These are phyloP conservation scores for Pachliopta kotzebuea DNA, from an alignment of 2,888 invertebrate species.

Conservation along the genomic window DNA sequence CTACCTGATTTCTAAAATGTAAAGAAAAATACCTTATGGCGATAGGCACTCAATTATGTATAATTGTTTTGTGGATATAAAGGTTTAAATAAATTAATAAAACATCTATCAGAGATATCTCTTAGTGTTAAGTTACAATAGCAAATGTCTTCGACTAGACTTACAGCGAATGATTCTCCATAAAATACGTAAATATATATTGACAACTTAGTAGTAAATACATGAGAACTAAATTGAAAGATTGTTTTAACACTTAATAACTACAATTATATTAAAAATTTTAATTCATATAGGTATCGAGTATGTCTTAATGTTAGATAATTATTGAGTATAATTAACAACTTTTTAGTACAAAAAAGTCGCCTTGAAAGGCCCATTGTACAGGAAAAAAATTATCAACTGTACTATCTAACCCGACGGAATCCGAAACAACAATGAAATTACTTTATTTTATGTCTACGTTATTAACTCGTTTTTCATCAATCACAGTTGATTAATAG, in stretches of 20 bases:
- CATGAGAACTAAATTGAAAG: neutral
- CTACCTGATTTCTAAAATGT: too few relatives aligned
- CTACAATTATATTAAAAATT: conserved; percentile 47
- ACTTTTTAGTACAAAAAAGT: conserved; percentile 76
- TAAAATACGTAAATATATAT: neutral
- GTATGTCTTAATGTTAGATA: conserved; percentile 78
- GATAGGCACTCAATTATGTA: too few relatives aligned
- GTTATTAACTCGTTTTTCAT: conserved; percentile 15
- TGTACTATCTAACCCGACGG: conserved; percentile 61
- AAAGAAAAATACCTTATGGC: too few relatives aligned
- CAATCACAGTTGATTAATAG: neutral
- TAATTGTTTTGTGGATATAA: too few relatives aligned
- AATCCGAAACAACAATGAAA: conserved; percentile 41
- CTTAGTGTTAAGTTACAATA: too few relatives aligned
- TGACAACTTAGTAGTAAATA: neutral
- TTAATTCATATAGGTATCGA: conserved; percentile 75
- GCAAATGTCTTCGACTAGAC: too few relatives aligned
- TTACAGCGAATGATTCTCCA: neutral
- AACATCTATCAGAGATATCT: too few relatives aligned
- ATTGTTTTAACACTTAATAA: neutral
- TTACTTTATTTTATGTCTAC: conserved; percentile 29
- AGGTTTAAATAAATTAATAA: too few relatives aligned
- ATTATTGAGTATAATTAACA: conserved; percentile 80
- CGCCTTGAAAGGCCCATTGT: conserved; percentile 66
- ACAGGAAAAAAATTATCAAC: conserved; percentile 68